phyloP scores from a whole-genome alignment of 2,113 vertebrate genomes.

The Cebidichthys violaceus region DNA sequence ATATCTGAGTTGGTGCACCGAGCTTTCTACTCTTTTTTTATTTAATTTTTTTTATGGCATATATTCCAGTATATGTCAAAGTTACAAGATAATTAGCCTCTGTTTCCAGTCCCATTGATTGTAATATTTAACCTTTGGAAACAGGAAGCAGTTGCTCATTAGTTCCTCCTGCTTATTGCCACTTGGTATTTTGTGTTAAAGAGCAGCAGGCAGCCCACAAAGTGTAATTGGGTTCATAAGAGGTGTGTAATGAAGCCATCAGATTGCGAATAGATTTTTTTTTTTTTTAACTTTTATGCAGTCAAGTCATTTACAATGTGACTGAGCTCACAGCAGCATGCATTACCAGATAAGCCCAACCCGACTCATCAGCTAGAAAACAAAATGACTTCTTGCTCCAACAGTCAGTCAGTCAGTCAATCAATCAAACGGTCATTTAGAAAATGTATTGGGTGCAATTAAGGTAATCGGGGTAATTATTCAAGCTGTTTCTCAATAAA shows the following conservation, averaged over 20 bases:
- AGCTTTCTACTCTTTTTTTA: conserved; percentile 3
- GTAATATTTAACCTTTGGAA: conserved; percentile 71
- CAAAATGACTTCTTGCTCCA: background rate
- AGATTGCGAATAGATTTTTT: conserved; percentile 8
- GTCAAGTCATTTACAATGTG: background rate
- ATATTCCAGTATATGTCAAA: conserved; percentile 29
- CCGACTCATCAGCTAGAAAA: background rate
- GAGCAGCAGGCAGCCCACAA: conserved; percentile 38
- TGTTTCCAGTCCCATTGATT: conserved; percentile 60
- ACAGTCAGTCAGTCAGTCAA: background rate
- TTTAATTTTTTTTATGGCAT: background rate
- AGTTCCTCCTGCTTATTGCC: conserved; percentile 47
- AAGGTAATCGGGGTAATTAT: background rate
- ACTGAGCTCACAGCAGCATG: background rate
- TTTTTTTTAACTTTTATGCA: background rate
- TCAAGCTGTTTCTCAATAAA: background rate
- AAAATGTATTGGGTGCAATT: background rate
- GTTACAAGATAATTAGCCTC: conserved; percentile 45
- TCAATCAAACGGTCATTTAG: background rate
- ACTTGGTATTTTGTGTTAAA: conserved; percentile 57
- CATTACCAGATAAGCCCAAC: background rate
- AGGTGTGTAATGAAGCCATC: conserved; percentile 46
- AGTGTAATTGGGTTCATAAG: conserved; percentile 56
- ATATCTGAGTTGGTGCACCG: background rate
- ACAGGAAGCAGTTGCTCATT: conserved; percentile 44